Percentiles rank a stretch among this genome's conserved stretches.
Evolutionary conservation across 2,888 invertebrate species (phyloP).

Genomic region (Phengaris alcon): DNA sequence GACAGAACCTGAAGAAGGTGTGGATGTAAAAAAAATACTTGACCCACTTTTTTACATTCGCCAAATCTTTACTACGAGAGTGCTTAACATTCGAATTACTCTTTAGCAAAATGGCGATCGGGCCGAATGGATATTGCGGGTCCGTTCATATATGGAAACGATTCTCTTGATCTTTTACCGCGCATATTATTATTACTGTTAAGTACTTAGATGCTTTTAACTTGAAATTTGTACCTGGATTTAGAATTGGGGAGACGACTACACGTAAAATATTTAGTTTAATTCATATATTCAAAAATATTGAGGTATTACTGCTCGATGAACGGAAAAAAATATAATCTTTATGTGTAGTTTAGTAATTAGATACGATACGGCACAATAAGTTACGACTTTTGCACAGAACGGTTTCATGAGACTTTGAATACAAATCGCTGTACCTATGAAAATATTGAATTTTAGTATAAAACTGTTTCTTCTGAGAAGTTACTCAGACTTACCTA

Average conservation of each 20-base stretch:
- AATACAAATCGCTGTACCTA: no score
- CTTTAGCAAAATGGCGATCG: constrained; percentile 35
- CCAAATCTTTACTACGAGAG: constrained; percentile 36
- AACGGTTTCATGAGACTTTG: no score
- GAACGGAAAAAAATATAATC: no score
- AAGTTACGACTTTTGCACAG: no score
- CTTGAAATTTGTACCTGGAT: neutral
- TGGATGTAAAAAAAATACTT: constrained; percentile 35
- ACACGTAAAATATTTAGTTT: no score
- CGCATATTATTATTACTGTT: neutral
- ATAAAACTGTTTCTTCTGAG: no score
- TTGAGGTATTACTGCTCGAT: no score
- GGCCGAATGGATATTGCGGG: constrained; percentile 17
- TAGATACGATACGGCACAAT: no score
- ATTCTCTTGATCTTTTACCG: neutral
- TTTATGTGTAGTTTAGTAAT: no score
- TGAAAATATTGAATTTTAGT: no score
- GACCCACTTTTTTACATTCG: constrained; percentile 37
- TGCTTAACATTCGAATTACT: constrained; percentile 37
- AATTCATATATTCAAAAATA: no score
- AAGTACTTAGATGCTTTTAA: neutral
- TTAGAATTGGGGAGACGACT: neutral
- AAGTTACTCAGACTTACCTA: no score
- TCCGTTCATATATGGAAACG: constrained; percentile 16
- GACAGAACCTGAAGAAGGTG: constrained; percentile 33